Evolutionary conservation across 1,140 invertebrate species (phyloP).

Genomic region (Plutomurus gul): DNA sequence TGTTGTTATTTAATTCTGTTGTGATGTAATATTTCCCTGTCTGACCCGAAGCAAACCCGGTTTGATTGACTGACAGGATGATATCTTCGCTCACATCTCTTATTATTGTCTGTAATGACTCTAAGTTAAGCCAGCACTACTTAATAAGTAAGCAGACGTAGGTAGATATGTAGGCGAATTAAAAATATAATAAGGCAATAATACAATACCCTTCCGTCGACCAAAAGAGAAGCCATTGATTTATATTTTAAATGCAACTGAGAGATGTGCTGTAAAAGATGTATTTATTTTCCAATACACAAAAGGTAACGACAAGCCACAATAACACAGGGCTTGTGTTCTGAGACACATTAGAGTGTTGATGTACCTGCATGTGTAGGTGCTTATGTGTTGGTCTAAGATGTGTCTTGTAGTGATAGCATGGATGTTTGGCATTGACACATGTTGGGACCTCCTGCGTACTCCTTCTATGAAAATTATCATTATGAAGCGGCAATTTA

Average conservation of each 20-base stretch:
- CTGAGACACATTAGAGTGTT: too few relatives aligned
- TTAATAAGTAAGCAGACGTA: not conserved
- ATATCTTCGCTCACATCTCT: not conserved
- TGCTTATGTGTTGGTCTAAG: too few relatives aligned
- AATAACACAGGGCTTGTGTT: too few relatives aligned
- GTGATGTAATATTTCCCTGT: not conserved
- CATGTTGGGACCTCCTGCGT: too few relatives aligned
- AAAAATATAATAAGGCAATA: slow-evolving; percentile 2
- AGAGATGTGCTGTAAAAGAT: too few relatives aligned
- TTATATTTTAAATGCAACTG: too few relatives aligned
- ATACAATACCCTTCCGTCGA: not conserved
- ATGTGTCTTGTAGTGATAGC: too few relatives aligned
- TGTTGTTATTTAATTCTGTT: not conserved
- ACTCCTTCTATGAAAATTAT: not conserved
- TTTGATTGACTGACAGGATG: slow-evolving; percentile 23
- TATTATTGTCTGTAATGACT: slow-evolving; percentile 10
- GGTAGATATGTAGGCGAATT: not conserved
- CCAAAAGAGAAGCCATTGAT: too few relatives aligned
- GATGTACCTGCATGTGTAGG: too few relatives aligned
- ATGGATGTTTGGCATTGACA: too few relatives aligned
- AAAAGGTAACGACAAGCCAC: too few relatives aligned
- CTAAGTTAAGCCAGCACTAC: not conserved
- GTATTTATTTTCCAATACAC: too few relatives aligned
- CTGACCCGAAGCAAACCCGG: slow-evolving; percentile 8
- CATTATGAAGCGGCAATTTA: not conserved